Conservation (phyloP, 2,888 invertebrate species). For the Mactromeris polynyma region DNA sequence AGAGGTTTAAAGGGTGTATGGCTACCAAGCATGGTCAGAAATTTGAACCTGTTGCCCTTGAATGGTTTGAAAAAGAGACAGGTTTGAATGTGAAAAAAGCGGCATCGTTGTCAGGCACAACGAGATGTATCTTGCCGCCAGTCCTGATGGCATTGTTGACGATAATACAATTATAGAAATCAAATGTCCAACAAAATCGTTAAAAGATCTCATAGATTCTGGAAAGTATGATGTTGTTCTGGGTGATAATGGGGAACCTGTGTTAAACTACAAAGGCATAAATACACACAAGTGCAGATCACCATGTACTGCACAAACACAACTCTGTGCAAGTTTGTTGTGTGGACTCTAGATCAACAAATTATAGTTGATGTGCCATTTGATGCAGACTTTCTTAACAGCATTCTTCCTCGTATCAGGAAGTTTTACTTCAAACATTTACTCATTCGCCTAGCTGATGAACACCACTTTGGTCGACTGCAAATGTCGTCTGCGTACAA, state of each 20-base stretch:
- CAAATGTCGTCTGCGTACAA: constrained; percentile 20
- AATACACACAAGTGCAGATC: constrained; percentile 43
- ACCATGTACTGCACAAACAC: constrained; percentile 45
- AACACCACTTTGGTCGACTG: constrained; percentile 9
- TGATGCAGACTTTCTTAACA: constrained; percentile 16
- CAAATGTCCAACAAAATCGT: constrained; percentile 41
- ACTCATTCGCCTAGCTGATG: constrained; percentile 24
- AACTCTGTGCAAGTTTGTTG: constrained; percentile 31
- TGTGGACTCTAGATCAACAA: constrained; percentile 26
- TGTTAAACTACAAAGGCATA: constrained; percentile 30
- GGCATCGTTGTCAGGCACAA: constrained; percentile 21
- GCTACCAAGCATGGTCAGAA: constrained; percentile 43
- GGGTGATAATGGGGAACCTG: not conserved
- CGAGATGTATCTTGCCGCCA: constrained; percentile 46
- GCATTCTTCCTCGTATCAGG: constrained; percentile 19
- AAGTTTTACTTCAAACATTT: constrained; percentile 33
- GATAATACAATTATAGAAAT: constrained; percentile 40
- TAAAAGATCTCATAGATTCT: not conserved
- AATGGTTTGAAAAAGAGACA: constrained; percentile 24
- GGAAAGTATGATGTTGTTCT: constrained; percentile 32
- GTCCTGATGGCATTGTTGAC: constrained; percentile 45
- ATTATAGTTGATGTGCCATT: constrained; percentile 20
- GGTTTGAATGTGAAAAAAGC: not conserved
- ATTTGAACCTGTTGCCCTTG: constrained; percentile 34
- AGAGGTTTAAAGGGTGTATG: constrained; percentile 42